Evolutionary conservation across 1,140 invertebrate genomes (phyloP).

Genomic region (Alviniconcha marisindica): DNA sequence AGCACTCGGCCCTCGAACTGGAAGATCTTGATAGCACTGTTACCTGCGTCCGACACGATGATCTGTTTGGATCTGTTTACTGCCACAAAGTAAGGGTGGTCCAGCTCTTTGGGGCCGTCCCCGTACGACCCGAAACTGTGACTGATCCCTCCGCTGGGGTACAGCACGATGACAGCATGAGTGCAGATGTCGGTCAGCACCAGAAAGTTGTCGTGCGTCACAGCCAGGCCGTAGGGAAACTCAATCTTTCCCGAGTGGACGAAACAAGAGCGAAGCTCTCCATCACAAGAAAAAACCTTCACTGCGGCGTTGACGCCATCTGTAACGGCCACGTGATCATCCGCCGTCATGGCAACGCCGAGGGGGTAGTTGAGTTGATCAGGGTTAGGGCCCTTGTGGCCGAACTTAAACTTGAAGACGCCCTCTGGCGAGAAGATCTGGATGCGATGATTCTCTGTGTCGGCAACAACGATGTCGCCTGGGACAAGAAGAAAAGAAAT

Average conservation of each 20-base stretch:
- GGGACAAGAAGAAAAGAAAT: constrained; percentile 76
- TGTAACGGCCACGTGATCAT: constrained; percentile 68
- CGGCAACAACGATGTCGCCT: constrained; percentile 72
- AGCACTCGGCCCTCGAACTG: constrained; percentile 68
- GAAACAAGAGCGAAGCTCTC: constrained; percentile 50
- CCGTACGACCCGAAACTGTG: constrained; percentile 68
- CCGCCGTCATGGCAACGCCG: constrained; percentile 68
- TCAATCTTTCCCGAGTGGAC: constrained; percentile 55
- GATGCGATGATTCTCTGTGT: constrained; percentile 73
- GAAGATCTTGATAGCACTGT: constrained; percentile 72
- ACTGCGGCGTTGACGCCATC: constrained; percentile 71
- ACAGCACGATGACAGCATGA: constrained; percentile 64
- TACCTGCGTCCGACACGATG: constrained; percentile 70
- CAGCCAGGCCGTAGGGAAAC: constrained; percentile 67
- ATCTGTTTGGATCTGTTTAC: constrained; percentile 71
- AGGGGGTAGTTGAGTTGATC: constrained; percentile 69
- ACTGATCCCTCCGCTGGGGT: constrained; percentile 57
- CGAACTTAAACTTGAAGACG: constrained; percentile 70
- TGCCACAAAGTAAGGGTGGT: constrained; percentile 71
- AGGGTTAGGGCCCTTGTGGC: constrained; percentile 60
- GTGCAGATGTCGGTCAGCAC: constrained; percentile 70
- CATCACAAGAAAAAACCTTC: constrained; percentile 65
- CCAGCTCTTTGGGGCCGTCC: constrained; percentile 62
- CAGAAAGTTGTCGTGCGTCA: constrained; percentile 60
- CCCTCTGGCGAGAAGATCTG: constrained; percentile 71